Evolutionary conservation across 2,797 vertebrate genomes (phyloP).

Genomic region (Muraenolepis orangiensis): DNA sequence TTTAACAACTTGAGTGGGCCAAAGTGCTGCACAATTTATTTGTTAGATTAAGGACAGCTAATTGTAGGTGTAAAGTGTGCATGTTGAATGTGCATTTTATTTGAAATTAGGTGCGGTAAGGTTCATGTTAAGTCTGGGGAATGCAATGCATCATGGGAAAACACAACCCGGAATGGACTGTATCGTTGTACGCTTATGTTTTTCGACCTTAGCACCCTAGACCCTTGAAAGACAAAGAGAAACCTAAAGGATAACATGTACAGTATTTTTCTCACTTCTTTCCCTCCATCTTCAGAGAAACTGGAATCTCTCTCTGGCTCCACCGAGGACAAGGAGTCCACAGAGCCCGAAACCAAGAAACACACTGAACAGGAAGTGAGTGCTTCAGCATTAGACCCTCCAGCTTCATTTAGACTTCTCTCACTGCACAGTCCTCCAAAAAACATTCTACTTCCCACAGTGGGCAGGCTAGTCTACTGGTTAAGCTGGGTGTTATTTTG

Average conservation of each 20-base stretch:
- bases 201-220: neutral
- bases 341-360: slow-evolving; percentile 79
- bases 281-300: slow-evolving; percentile 75
- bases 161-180: neutral
- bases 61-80: neutral
- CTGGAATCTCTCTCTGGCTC: slow-evolving; percentile 68
- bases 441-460: neutral
- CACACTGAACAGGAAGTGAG: slow-evolving; percentile 78
- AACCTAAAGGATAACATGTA: neutral
- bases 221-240: neutral
- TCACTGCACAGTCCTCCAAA: slow-evolving; percentile 12
- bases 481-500: neutral
- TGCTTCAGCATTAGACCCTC: slow-evolving; percentile 9
- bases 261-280: slow-evolving; percentile 26
- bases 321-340: slow-evolving; percentile 82
- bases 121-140: neutral
- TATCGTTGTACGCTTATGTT: neutral
- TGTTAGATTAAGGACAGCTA: neutral
- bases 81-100: neutral
- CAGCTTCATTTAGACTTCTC: slow-evolving; percentile 22
- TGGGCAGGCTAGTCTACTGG: neutral
- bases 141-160: neutral
- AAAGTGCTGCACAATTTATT: neutral
- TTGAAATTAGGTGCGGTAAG: neutral
- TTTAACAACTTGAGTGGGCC: too few species aligned